A percentile compares a stretch with the other conserved stretches of the same genome.
Conservation (phyloP, 2,113 vertebrate species). For the Circaetus cinerascens region DNA sequence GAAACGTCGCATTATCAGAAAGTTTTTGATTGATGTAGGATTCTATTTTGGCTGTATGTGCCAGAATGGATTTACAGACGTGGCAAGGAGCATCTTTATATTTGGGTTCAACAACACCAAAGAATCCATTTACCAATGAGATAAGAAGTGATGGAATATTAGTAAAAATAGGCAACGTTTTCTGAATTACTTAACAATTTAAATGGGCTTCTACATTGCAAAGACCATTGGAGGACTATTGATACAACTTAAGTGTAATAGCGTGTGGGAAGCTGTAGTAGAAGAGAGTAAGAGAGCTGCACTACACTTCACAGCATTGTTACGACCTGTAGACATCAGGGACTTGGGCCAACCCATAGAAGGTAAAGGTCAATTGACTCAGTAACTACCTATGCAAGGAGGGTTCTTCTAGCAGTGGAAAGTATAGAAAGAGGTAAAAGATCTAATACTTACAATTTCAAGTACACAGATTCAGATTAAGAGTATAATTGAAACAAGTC, state of each 20-base stretch:
- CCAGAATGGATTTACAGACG: not conserved
- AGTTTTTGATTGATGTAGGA: not conserved
- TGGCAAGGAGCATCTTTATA: not conserved
- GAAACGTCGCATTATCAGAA: not conserved
- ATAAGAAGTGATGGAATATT: not conserved
- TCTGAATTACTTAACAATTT: not conserved
- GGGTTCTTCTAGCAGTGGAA: not conserved
- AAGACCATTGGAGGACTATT: not conserved
- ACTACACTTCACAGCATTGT: not conserved
- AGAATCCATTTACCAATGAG: not conserved
- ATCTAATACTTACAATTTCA: not conserved
- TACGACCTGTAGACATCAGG: not conserved
- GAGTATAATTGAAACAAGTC: not conserved
- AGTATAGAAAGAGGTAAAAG: not conserved
- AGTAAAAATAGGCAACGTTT: not conserved
- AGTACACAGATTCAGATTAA: not conserved
- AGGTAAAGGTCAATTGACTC: not conserved
- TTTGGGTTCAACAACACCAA: not conserved
- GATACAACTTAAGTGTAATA: not conserved
- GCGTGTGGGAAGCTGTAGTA: not conserved
- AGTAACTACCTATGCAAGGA: not conserved
- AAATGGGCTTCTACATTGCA: not conserved
- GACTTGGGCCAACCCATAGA: not conserved
- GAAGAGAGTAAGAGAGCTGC: not conserved
- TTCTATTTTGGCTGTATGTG: not conserved